phyloP scores from a whole-genome alignment of 2,797 vertebrate genomes.

The Sparus aurata region DNA sequence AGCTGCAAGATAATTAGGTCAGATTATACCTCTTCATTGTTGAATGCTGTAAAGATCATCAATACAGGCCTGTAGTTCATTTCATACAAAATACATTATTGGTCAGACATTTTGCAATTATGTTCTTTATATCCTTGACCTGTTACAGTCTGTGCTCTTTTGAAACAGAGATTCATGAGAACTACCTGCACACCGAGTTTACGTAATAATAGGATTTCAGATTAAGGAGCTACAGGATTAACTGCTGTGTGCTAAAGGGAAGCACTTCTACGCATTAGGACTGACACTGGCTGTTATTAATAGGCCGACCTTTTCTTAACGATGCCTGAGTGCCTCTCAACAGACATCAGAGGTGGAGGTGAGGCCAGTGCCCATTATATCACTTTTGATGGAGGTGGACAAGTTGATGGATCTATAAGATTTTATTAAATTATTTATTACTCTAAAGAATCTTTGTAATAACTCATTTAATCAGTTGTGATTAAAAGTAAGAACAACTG shows the following conservation, averaged over 20 bases:
- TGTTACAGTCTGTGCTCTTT: too few species aligned
- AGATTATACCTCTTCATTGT: too few species aligned
- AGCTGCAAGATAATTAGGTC: too few species aligned
- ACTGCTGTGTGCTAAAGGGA: constrained; percentile 72
- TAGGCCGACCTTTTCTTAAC: constrained; percentile 55
- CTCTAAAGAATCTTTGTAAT: not conserved
- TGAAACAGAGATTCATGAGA: constrained; percentile 18
- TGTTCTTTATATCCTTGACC: not conserved
- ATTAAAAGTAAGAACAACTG: too few species aligned
- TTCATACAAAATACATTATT: too few species aligned
- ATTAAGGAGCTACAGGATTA: constrained; percentile 79
- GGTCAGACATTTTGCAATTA: too few species aligned
- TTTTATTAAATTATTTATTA: too few species aligned
- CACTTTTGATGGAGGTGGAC: not conserved
- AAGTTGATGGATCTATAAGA: not conserved
- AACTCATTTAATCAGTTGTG: not conserved
- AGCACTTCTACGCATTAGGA: constrained; percentile 65
- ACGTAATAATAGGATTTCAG: constrained; percentile 83
- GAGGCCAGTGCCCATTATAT: constrained; percentile 1
- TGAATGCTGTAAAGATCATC: too few species aligned
- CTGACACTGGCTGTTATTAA: constrained; percentile 54
- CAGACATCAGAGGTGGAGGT: constrained; percentile 40
- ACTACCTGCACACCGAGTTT: constrained; percentile 40
- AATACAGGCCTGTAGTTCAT: too few species aligned
- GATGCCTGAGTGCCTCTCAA: constrained; percentile 23